Percentiles rank a stretch among this genome's conserved stretches.
These are phyloP conservation scores for Pecten maximus DNA, from an alignment of 2,888 invertebrate species.

Conservation along the genomic window DNA sequence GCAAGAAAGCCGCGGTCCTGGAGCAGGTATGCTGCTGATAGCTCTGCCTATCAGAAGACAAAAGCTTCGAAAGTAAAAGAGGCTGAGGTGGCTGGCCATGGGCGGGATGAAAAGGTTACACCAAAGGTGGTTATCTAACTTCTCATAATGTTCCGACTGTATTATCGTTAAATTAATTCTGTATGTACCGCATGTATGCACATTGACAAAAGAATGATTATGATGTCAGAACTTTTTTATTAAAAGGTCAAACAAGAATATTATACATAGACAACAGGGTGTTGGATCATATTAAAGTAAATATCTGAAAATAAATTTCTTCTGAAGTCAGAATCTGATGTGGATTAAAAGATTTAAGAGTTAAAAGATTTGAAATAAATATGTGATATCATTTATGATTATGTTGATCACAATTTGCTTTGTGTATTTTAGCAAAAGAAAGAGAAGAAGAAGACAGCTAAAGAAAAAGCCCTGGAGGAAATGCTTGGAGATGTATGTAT, in stretches of 20 bases:
- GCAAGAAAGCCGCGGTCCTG: conserved; percentile 91
- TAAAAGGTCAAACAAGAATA: no score
- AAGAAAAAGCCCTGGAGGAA: conserved; percentile 79
- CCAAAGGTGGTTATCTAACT: conserved; percentile 17
- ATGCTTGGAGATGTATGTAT: conserved; percentile 85
- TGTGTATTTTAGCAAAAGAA: conserved; percentile 46
- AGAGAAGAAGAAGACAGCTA: conserved; percentile 76
- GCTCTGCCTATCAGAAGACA: conserved; percentile 85
- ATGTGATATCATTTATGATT: background rate
- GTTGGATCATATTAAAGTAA: no score
- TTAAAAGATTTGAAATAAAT: no score
- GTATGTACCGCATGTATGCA: no score
- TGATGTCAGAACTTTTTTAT: no score
- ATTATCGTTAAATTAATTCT: no score
- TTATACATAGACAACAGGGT: no score
- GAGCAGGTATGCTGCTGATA: conserved; percentile 95
- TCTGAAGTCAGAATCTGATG: no score
- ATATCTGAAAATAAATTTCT: no score
- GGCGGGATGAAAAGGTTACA: background rate
- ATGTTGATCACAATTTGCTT: background rate
- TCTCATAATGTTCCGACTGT: no score
- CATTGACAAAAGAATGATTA: no score
- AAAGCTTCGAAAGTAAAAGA: conserved; percentile 48
- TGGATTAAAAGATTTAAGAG: no score
- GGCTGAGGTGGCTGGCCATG: conserved; percentile 37